Conservation (phyloP, 2,797 vertebrate species). For the Labroides dimidiatus region DNA sequence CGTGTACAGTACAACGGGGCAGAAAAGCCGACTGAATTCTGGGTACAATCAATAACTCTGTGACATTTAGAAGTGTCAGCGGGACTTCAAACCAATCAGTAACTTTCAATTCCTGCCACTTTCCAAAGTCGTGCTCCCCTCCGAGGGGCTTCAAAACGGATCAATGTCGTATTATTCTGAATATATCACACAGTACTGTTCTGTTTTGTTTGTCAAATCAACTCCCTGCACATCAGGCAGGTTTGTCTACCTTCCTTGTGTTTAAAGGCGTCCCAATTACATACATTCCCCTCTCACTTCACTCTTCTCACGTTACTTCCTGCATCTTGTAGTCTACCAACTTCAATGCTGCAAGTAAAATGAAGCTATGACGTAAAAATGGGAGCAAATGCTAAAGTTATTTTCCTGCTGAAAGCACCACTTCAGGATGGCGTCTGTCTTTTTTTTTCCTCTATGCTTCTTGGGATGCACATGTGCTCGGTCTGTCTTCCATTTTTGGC, state of each 20-base stretch:
- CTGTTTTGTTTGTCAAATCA: slow-evolving; percentile 8
- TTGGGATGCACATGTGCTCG: slow-evolving; percentile 17
- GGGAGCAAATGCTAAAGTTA: not conserved
- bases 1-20: slow-evolving; percentile 5
- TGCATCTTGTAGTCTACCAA: slow-evolving; percentile 6
- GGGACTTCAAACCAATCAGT: slow-evolving; percentile 43
- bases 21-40: slow-evolving; percentile 34
- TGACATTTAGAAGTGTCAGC: slow-evolving; percentile 21
- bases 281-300: slow-evolving; percentile 1
- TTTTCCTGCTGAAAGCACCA: too few species aligned
- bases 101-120: slow-evolving; percentile 31
- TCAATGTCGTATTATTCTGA: slow-evolving; percentile 29
- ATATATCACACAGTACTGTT: slow-evolving; percentile 4
- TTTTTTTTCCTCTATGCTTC: slow-evolving; percentile 9
- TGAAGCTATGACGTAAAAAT: not conserved
- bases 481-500: slow-evolving; percentile 61
- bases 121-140: slow-evolving; percentile 44
- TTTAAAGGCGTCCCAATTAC: slow-evolving; percentile 8
- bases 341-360: not conserved
- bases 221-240: slow-evolving; percentile 6
- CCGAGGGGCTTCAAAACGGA: slow-evolving; percentile 13
- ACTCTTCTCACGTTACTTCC: slow-evolving; percentile 13
- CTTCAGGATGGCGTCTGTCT: slow-evolving; percentile 26
- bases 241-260: slow-evolving; percentile 25
- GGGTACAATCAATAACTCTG: slow-evolving; percentile 54